phyloP scores from a whole-genome alignment of 2,888 invertebrate genomes.

The Mactromeris polynyma region DNA sequence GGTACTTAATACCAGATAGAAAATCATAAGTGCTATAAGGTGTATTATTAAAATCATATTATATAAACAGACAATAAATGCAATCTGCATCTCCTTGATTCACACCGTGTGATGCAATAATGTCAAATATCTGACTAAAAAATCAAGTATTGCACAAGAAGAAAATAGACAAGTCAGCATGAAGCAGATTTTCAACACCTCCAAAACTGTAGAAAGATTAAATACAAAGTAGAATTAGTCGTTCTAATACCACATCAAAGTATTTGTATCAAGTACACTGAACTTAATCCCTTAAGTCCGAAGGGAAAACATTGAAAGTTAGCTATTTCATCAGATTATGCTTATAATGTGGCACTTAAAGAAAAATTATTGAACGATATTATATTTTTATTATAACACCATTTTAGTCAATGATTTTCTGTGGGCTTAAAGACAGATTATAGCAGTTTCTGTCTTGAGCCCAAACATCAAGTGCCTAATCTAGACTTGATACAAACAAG shows the following conservation, averaged over 20 bases:
- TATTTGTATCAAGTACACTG: neutral
- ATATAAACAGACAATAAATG: neutral
- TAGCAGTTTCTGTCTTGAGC: neutral
- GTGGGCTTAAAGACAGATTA: constrained; percentile 22
- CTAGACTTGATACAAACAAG: constrained; percentile 20
- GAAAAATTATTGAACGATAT: constrained; percentile 13
- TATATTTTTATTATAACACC: constrained; percentile 14
- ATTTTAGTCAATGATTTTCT: neutral
- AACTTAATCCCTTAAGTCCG: constrained; percentile 25
- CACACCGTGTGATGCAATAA: neutral
- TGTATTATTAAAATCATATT: neutral
- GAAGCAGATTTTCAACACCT: constrained; percentile 20
- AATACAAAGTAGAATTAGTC: constrained; percentile 1
- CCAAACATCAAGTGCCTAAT: constrained; percentile 63
- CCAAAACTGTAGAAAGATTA: constrained; percentile 13
- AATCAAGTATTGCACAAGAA: neutral
- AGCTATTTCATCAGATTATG: constrained; percentile 28
- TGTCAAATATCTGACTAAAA: neutral
- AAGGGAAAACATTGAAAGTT: constrained; percentile 32
- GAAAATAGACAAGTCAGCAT: neutral
- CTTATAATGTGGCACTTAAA: neutral
- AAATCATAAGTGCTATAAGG: neutral
- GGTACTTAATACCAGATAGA: neutral
- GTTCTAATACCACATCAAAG: constrained; percentile 32
- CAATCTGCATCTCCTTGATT: neutral